Evolutionary conservation across 2,113 vertebrate genomes (phyloP).

Genomic region (Tonatia bakeri): DNA sequence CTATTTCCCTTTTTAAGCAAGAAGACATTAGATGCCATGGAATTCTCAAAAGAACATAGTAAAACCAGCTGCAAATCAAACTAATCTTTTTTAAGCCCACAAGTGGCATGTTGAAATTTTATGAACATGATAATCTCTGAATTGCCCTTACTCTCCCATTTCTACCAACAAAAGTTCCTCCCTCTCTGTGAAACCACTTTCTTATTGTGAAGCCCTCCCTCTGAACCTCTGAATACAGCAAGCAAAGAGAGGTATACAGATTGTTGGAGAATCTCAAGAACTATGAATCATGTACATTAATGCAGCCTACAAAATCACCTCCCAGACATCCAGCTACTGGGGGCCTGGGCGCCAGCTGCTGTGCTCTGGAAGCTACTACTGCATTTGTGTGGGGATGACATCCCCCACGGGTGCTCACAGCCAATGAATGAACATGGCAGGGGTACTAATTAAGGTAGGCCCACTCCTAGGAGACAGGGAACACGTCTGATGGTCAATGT

Average conservation of each 20-base stretch:
- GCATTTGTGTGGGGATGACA: not conserved
- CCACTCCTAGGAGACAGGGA: not conserved
- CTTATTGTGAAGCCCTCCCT: not conserved
- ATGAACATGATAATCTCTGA: not conserved
- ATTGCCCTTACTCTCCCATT: not conserved
- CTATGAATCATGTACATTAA: not conserved
- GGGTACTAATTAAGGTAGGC: not conserved
- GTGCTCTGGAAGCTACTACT: not conserved
- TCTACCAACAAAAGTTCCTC: not conserved
- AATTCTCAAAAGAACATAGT: not conserved
- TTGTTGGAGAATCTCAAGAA: not conserved
- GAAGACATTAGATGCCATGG: not conserved
- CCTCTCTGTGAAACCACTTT: not conserved
- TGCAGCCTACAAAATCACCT: not conserved
- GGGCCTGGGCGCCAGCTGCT: not conserved
- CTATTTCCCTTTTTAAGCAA: not conserved
- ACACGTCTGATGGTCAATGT: not conserved
- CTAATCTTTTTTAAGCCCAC: not conserved
- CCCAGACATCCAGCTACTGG: not conserved
- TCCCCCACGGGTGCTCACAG: not conserved
- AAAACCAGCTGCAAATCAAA: conserved; percentile 27
- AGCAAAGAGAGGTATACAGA: not conserved
- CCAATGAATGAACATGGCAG: not conserved
- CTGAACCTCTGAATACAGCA: not conserved
- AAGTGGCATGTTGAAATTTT: not conserved